Base-by-base conservation (phyloP, 2,888 invertebrate genomes). In the Glomeris marginata region DNA sequence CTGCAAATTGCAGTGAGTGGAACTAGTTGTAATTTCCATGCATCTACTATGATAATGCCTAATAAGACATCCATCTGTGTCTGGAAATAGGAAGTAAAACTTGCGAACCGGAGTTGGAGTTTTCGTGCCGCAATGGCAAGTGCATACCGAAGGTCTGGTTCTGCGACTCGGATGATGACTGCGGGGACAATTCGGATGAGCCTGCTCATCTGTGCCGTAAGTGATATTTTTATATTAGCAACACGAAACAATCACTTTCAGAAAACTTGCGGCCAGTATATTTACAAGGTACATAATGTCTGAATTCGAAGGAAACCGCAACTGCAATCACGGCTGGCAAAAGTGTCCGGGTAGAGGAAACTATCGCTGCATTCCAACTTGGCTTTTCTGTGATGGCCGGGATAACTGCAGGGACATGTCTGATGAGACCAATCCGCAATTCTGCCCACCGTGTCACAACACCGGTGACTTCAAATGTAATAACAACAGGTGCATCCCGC, bases 371-470 rank as follows among this genome's bases (percentile, higher is more conserved):
- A 92, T 97, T 60, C 95, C 97, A 0, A 86, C 90, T 68, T 97
- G 94, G 94, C 71, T 94, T 55, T 90, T 94, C 77, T 98, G 97
- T 65, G 94, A 97, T 64, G 95, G 95, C 11, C 91, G 91, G 65
- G 92, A 97, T 62, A 95, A 97, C 65, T 94, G 92, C 60, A 74
- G 91, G 2, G 97, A 97, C 64, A 85, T 85, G 51, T 88, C 88
- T 28, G 97, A 98, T 64, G 97, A 98, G 66, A 69, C 81, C 42
- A 56, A 62, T 47, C 78, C 86, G 0, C 84, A 85, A 60, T 85
- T 86, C 62, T 97, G 97, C 66, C 92, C 91, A 0, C 74, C 77
- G 45, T 98, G 97, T 64, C 84, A 84, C 56, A 63, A 78, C 0
- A 81, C 81, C 16, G 87, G 86, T 2, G 95, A 97, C 63, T 95